These are phyloP conservation scores for Hirudo medicinalis DNA, from an alignment of 1,140 invertebrate species.

Conservation along the genomic window DNA sequence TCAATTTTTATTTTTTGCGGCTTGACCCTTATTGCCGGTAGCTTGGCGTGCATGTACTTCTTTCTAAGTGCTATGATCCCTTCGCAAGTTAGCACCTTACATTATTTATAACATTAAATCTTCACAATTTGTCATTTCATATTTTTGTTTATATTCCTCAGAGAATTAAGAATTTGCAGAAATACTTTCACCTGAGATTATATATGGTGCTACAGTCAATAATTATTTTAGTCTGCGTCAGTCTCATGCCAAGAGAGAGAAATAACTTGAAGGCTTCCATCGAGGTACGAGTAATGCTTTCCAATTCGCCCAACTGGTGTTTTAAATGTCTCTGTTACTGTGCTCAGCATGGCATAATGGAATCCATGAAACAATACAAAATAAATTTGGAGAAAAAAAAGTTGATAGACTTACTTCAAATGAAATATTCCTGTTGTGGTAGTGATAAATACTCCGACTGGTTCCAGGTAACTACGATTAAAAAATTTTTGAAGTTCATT, in stretches of 20 bases:
- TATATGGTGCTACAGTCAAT: slow-evolving; percentile 1
- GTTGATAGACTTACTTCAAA: slow-evolving; percentile 15
- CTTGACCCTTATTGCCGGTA: slow-evolving; percentile 1
- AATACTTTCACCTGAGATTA: neutral
- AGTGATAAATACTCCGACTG: slow-evolving; percentile 18
- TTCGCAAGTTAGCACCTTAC: neutral
- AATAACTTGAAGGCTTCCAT: neutral
- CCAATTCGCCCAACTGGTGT: neutral
- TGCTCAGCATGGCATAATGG: slow-evolving; percentile 1
- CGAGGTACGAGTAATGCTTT: neutral
- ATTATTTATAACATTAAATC: no score
- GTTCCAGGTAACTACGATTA: slow-evolving; percentile 16
- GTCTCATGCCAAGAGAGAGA: neutral
- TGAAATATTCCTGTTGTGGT: slow-evolving; percentile 19
- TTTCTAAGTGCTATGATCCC: neutral
- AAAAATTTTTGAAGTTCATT: neutral
- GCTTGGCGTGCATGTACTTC: neutral
- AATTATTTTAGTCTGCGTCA: neutral
- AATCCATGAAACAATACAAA: slow-evolving; percentile 14
- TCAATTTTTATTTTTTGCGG: neutral
- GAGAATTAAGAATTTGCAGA: neutral
- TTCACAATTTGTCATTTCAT: neutral
- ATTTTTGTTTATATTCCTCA: neutral
- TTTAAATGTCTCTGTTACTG: neutral
- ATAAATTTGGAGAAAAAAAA: slow-evolving; percentile 12